Evolutionary conservation across 2,888 invertebrate genomes (phyloP).

Genomic region (Pogonocherus hispidulus): DNA sequence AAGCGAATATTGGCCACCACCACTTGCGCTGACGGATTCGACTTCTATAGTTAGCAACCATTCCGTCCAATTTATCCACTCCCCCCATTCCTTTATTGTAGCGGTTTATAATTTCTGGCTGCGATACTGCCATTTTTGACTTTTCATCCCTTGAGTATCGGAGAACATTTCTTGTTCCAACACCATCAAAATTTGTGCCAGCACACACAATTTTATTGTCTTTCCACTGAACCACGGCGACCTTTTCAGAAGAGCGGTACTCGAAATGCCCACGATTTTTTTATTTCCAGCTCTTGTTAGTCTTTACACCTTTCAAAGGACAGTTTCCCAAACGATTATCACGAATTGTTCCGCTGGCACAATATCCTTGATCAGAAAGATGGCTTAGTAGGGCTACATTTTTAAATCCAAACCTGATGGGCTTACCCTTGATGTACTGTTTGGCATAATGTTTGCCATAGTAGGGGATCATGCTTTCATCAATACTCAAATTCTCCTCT

Average conservation of each 20-base stretch:
- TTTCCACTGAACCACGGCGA: neutral
- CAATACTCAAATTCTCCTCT: conserved; percentile 40
- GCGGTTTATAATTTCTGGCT: too few species aligned
- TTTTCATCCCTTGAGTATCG: too few species aligned
- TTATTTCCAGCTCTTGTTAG: neutral
- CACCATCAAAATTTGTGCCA: neutral
- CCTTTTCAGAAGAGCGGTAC: neutral
- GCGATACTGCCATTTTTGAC: too few species aligned
- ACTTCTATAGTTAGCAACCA: too few species aligned
- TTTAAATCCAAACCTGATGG: conserved; percentile 48
- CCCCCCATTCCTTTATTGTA: too few species aligned
- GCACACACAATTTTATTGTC: neutral
- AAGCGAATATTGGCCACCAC: too few species aligned
- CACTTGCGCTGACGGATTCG: too few species aligned
- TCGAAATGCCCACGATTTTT: neutral
- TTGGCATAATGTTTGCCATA: conserved; percentile 46
- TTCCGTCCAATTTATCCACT: too few species aligned
- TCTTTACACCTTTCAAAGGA: neutral
- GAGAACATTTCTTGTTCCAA: neutral
- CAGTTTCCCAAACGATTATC: neutral
- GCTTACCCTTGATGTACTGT: conserved; percentile 46
- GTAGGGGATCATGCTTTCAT: conserved; percentile 46
- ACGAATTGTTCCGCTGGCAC: neutral
- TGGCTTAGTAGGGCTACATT: conserved; percentile 18
- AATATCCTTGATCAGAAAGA: neutral